Evolutionary conservation across 2,888 invertebrate species (phyloP).

Genomic region (Synergus laeviventris): DNA sequence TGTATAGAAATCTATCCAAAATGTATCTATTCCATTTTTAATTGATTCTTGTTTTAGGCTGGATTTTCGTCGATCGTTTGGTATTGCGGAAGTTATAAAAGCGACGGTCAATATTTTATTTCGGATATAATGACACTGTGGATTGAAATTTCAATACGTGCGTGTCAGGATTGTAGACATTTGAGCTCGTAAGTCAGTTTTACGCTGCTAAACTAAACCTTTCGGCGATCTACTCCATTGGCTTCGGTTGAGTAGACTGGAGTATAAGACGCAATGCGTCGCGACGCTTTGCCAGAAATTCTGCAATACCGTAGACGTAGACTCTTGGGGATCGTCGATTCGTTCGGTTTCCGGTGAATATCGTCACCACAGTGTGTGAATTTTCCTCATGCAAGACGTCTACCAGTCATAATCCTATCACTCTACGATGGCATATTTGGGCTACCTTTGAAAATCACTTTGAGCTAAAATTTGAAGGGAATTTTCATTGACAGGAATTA

Average conservation of each 20-base stretch:
- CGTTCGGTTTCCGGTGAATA: constrained; percentile 18
- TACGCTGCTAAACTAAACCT: constrained; percentile 21
- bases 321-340: constrained; percentile 2
- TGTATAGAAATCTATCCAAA: background rate
- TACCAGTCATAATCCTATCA: background rate
- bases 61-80: background rate
- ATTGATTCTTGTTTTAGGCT: background rate
- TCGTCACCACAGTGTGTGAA: background rate
- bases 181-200: constrained; percentile 31
- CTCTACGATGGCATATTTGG: background rate
- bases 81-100: constrained; percentile 9
- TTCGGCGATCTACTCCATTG: background rate
- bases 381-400: background rate
- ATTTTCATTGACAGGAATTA: background rate
- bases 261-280: constrained; percentile 72
- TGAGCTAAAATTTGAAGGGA: background rate
- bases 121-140: constrained; percentile 6
- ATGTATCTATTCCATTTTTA: background rate
- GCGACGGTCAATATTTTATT: constrained; percentile 5
- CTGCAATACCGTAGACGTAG: constrained; percentile 54
- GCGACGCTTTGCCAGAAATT: constrained; percentile 62
- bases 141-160: background rate
- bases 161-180: constrained; percentile 23
- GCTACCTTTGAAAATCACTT: background rate
- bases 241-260: constrained; percentile 51